A percentile compares a stretch with the other conserved stretches of the same genome.
Conservation (phyloP, 2,113 vertebrate species). For the Pangasianodon gigas region DNA sequence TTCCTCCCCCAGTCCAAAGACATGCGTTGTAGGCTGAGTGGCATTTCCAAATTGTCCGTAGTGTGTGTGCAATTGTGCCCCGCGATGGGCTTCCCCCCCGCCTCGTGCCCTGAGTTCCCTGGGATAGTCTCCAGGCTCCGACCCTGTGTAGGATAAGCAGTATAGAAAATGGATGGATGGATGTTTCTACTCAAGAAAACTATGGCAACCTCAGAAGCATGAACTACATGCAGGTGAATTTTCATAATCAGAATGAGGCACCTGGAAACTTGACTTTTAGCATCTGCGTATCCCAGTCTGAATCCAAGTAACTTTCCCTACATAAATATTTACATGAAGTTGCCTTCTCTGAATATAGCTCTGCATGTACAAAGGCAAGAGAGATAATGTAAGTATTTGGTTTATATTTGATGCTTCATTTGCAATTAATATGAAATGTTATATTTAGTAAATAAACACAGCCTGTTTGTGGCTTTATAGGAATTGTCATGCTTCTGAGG, state of each 20-base stretch:
- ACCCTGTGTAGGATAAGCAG: too few species aligned
- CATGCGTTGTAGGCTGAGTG: too few species aligned
- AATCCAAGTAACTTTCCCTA: neutral
- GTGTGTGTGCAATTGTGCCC: too few species aligned
- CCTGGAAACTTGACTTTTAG: neutral
- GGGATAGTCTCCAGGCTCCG: too few species aligned
- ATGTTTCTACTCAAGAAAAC: neutral
- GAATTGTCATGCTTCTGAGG: neutral
- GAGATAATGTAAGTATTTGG: neutral
- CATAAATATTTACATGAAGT: neutral
- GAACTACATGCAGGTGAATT: neutral
- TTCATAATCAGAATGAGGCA: neutral
- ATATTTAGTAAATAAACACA: neutral
- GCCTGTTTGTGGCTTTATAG: neutral
- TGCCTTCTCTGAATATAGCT: neutral
- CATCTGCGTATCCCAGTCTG: neutral
- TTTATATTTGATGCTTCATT: neutral
- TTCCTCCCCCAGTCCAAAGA: too few species aligned
- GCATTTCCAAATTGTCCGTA: too few species aligned
- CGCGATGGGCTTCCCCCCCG: too few species aligned
- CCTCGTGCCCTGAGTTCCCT: too few species aligned
- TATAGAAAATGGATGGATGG: too few species aligned
- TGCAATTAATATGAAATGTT: constrained; percentile 4
- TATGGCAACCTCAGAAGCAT: neutral
- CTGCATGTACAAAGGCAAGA: neutral